Evolutionary conservation across 2,113 vertebrate species (phyloP).

Genomic region (Vicugna pacos): DNA sequence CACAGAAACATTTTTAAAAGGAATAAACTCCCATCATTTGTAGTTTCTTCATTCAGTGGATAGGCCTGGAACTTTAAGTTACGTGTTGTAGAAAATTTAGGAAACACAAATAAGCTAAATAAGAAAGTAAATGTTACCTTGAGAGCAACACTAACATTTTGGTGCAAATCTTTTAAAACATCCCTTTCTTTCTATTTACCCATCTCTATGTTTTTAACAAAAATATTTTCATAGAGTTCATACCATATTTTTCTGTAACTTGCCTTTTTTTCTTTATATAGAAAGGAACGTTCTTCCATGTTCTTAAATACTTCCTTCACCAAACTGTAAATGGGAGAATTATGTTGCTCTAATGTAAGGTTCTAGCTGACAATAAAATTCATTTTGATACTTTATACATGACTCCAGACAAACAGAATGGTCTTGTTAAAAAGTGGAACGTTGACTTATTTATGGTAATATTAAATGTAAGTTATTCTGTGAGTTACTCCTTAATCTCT

Average conservation of each 20-base stretch:
- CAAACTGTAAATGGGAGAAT: neutral
- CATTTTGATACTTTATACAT: neutral
- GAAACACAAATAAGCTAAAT: neutral
- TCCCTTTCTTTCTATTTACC: neutral
- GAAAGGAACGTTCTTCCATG: neutral
- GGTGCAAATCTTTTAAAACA: neutral
- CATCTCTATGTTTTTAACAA: neutral
- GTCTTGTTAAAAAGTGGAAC: neutral
- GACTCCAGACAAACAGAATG: neutral
- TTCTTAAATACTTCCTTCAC: neutral
- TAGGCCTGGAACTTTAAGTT: slow-evolving; percentile 27
- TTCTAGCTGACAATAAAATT: neutral
- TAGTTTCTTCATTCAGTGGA: neutral
- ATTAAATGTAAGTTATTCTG: neutral
- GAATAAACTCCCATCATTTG: neutral
- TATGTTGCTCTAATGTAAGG: neutral
- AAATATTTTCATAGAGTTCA: neutral
- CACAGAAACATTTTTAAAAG: slow-evolving; percentile 28
- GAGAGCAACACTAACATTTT: slow-evolving; percentile 38
- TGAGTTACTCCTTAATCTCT: neutral
- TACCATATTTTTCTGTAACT: neutral
- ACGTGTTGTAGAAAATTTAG: neutral
- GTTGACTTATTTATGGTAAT: neutral
- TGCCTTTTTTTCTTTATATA: neutral
- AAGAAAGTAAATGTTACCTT: neutral